Base-by-base conservation (phyloP, 2,113 vertebrate species). In the Oncorhynchus keta region DNA sequence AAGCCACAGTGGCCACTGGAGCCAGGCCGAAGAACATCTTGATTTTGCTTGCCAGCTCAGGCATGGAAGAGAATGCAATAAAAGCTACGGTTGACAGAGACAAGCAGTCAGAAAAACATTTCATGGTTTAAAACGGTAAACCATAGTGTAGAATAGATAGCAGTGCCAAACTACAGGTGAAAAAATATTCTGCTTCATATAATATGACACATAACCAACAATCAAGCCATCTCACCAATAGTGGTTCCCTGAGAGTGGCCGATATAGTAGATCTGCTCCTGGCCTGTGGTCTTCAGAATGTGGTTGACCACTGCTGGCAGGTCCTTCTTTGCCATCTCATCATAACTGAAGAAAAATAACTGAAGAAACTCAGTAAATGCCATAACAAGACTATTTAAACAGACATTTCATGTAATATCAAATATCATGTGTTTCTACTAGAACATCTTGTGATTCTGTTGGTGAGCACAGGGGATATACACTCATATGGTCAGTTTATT, bases 191-290 rank as follows among this genome's bases (percentile, higher is more conserved):
- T 18, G 51, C 16, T 16, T 55, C 16, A 16, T 14, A 3, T 55
- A 18, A 55, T 55, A 55, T 55, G 51, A 55, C 51, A 55, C 39
- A 45, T 12, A 55, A 55, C 51, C 16, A 45, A 61, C 3, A 12
- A 24, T 11, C n/a, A 22, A 62, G 20, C 14, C n/a, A 13, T 87
- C 83, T 68, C 94, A 99, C 97, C 96, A 0, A 93, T 94, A 0
- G 95, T 94, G 74, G 95, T 96, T 73, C 97, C 97, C 86, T 98
- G 97, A 24, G 97, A 98, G 85, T 98, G 90, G 80, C 97, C 96
- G 0, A 97, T 1, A 61, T 98, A 99, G 85, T 93, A 95, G 64
- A 98, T 92, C 88, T 97, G 93, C 80, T 95, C 86, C 90, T 97
- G 95, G 28, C 89, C 86, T 0, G 95, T 95, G 87, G 87, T 93